Evolutionary conservation across 2,113 vertebrate species (phyloP).

Genomic region (Hyperopisus bebe): DNA sequence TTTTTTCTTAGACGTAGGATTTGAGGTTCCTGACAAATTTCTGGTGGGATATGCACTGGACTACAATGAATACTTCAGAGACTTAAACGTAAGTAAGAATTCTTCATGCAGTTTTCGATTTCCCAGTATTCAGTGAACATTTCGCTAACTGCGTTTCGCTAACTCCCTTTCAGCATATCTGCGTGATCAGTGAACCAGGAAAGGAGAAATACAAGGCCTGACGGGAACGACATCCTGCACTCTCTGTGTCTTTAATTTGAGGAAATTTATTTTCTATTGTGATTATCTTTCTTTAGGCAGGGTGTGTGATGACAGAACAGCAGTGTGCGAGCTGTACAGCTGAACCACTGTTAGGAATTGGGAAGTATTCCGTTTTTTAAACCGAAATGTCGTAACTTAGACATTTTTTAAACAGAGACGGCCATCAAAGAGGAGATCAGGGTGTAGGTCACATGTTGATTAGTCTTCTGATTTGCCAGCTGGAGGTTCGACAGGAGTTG

Average conservation of each 20-base stretch:
- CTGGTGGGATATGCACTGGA: constrained; percentile 97
- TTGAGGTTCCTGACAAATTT: constrained; percentile 2
- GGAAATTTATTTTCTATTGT: constrained; percentile 33
- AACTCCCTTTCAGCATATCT: constrained; percentile 85
- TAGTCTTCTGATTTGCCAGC: neutral
- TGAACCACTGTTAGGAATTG: neutral
- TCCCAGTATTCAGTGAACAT: neutral
- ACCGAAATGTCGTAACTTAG: neutral
- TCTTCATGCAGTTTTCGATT: neutral
- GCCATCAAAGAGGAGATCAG: neutral
- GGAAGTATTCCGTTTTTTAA: neutral
- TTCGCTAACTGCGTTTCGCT: neutral
- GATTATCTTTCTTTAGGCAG: constrained; percentile 8
- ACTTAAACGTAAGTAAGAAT: constrained; percentile 89
- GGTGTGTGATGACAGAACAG: neutral
- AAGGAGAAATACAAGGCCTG: constrained; percentile 98
- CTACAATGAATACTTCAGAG: constrained; percentile 99
- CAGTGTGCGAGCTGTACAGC: neutral
- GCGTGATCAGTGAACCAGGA: constrained; percentile 94
- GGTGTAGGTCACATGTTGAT: neutral
- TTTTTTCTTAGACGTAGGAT: neutral
- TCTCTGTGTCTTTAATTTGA: constrained; percentile 29
- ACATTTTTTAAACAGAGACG: neutral
- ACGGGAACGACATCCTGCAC: constrained; percentile 40
- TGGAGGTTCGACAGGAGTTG: neutral